Evolutionary conservation across 2,113 vertebrate genomes (phyloP).

Genomic region (Sialia sialis): DNA sequence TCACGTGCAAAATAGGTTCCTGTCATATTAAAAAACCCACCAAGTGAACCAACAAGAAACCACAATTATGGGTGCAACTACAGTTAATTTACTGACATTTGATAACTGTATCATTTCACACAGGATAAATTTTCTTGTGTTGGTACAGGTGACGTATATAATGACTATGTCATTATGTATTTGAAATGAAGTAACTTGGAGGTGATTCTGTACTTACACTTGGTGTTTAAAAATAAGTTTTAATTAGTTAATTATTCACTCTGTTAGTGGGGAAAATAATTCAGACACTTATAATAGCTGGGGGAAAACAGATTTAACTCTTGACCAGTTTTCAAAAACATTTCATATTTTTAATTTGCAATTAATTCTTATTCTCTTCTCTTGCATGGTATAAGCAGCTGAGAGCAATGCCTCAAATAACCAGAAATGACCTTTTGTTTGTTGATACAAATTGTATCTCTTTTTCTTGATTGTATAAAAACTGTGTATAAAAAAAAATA

Average conservation of each 20-base stretch:
- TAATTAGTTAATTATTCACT: background rate
- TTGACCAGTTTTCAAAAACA: background rate
- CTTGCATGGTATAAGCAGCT: constrained; percentile 81
- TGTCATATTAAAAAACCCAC: background rate
- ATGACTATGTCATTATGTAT: background rate
- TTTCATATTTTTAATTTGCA: constrained; percentile 58
- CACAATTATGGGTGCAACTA: background rate
- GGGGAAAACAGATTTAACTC: background rate
- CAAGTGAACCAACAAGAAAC: background rate
- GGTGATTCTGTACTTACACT: background rate
- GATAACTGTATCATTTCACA: background rate
- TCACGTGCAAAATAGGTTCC: background rate
- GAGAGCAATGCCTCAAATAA: constrained; percentile 92
- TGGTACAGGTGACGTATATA: background rate
- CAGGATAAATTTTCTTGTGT: background rate
- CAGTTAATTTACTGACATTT: background rate
- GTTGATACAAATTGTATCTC: constrained; percentile 99
- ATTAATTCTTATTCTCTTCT: constrained; percentile 57
- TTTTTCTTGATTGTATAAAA: constrained; percentile 97
- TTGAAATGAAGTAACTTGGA: background rate
- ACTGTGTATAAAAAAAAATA: constrained; percentile 79
- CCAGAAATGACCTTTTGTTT: constrained; percentile 98
- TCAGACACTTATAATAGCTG: background rate
- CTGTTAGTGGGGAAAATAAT: background rate
- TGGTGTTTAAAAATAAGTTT: background rate